These are phyloP conservation scores for Matsumurasca onukii DNA, from an alignment of 1,140 invertebrate species.

Conservation along the genomic window DNA sequence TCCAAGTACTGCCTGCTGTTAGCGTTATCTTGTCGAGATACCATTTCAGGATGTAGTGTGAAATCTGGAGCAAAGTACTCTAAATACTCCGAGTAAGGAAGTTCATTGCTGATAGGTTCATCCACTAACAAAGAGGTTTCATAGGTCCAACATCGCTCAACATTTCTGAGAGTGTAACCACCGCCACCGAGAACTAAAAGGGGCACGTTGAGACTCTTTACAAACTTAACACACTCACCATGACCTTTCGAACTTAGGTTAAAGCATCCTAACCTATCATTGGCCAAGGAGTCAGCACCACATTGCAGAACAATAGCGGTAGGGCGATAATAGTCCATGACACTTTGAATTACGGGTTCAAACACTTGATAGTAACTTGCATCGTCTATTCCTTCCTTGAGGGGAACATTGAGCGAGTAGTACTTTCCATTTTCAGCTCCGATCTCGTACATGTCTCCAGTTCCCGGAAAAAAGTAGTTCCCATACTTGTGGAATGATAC, in stretches of 20 bases:
- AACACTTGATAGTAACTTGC: slow-evolving; percentile 90
- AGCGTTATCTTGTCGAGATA: slow-evolving; percentile 82
- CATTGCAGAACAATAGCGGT: slow-evolving; percentile 97
- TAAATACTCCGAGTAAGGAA: slow-evolving; percentile 92
- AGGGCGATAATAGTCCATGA: slow-evolving; percentile 96
- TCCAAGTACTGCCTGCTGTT: slow-evolving; percentile 92
- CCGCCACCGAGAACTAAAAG: slow-evolving; percentile 94
- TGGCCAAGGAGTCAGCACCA: slow-evolving; percentile 96
- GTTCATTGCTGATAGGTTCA: slow-evolving; percentile 86
- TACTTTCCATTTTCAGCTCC: slow-evolving; percentile 90
- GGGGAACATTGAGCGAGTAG: slow-evolving; percentile 95
- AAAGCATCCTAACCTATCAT: slow-evolving; percentile 90
- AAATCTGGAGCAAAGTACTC: slow-evolving; percentile 97
- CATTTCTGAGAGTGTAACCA: slow-evolving; percentile 96
- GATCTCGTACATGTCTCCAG: slow-evolving; percentile 98
- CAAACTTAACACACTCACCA: slow-evolving; percentile 95
- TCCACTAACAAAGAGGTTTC: slow-evolving; percentile 95
- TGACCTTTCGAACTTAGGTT: slow-evolving; percentile 89
- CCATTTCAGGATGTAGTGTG: slow-evolving; percentile 86
- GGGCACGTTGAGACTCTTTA: slow-evolving; percentile 92
- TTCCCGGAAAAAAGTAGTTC: slow-evolving; percentile 97
- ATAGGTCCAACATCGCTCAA: slow-evolving; percentile 98
- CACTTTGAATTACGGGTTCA: slow-evolving; percentile 89
- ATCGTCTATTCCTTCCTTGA: slow-evolving; percentile 97
- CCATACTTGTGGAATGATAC: slow-evolving; percentile 99